Evolutionary conservation across 2,888 invertebrate genomes (phyloP), one percentile per base, ranked within the genome.

Genomic region (Troilus luridus): DNA sequence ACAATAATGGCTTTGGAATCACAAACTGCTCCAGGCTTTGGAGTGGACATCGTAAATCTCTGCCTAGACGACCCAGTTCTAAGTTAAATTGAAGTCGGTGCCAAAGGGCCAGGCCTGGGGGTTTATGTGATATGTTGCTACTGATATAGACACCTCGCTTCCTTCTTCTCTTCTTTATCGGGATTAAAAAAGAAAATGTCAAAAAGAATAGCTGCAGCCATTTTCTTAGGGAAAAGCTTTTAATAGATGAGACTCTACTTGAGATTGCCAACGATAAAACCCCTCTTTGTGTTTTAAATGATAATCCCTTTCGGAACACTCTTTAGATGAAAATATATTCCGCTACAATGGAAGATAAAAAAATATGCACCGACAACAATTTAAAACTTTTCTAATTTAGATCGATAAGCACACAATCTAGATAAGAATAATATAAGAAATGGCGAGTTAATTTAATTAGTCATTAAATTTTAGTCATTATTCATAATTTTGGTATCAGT

Each of bases 241-340:
- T 77, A 77, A 77, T 77, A 77, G 72, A 77, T 77, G 72, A 77
- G 72, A 77, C 27, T 17, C 17, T 27, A 41, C 7, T 41, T 0
- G 72, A 77, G 72, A 77, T 77, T 77, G 72, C 72, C 72, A 41
- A 41, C 41, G 72, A 77, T 77, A 77, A 77, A 77, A 41, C 27
- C 27, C 27, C 67, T 10, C 12, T 67, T 24, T 62, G 11, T 72
- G 41, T 77, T 77, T 77, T 17, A 77, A 77, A 77, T 77, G 27
- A 77, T 7, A 21, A 19, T 41, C 72, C 41, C 41, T 19, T 1
- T 41, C 7, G 41, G 41, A 77, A 41, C 72, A 0, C 72, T 9
- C 6, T 77, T 77, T 77, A 77, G 72, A 77, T 77, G 72, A 77
- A 77, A 77, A 77, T 27, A 77, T 77, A 77, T 77, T 41, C 19